Evolutionary conservation across 2,888 invertebrate species (phyloP).

Genomic region (Diplolepis rosae): DNA sequence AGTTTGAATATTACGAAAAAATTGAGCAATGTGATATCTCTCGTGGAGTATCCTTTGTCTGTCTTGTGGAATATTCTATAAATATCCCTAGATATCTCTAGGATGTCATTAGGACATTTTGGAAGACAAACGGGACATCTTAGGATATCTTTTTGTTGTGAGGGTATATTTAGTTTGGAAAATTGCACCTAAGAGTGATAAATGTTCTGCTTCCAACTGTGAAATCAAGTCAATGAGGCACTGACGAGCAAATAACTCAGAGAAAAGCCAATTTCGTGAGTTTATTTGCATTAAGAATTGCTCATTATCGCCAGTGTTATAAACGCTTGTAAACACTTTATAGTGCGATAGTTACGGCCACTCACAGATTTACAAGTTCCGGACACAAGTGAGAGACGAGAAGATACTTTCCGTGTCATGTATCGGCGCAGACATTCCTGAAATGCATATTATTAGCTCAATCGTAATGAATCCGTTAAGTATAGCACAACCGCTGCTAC

Average conservation of each 20-base stretch:
- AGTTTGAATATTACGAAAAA: no score
- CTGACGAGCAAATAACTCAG: constrained; percentile 21
- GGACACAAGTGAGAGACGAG: constrained; percentile 1
- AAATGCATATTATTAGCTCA: constrained; percentile 45
- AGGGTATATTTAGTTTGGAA: no score
- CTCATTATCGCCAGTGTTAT: neutral
- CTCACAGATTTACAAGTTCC: constrained; percentile 17
- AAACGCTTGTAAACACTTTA: constrained; percentile 7
- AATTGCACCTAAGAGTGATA: neutral
- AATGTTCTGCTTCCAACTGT: neutral
- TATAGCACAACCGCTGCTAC: constrained; percentile 40
- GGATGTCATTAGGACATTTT: no score
- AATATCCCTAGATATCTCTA: no score
- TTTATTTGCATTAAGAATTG: constrained; percentile 24
- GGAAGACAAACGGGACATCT: no score
- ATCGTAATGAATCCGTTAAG: constrained; percentile 46
- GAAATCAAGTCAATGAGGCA: constrained; percentile 3
- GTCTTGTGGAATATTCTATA: no score
- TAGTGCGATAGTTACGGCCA: neutral
- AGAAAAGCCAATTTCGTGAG: constrained; percentile 13
- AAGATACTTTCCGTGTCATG: constrained; percentile 28
- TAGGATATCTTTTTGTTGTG: no score
- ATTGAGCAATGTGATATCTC: no score
- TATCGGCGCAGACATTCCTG: constrained; percentile 36
- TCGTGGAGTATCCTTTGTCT: no score